Percentiles rank a stretch among this genome's conserved stretches.
These are phyloP conservation scores for Pristionchus japonicus DNA, from an alignment of 2,888 invertebrate genomes.

Conservation along the genomic window DNA sequence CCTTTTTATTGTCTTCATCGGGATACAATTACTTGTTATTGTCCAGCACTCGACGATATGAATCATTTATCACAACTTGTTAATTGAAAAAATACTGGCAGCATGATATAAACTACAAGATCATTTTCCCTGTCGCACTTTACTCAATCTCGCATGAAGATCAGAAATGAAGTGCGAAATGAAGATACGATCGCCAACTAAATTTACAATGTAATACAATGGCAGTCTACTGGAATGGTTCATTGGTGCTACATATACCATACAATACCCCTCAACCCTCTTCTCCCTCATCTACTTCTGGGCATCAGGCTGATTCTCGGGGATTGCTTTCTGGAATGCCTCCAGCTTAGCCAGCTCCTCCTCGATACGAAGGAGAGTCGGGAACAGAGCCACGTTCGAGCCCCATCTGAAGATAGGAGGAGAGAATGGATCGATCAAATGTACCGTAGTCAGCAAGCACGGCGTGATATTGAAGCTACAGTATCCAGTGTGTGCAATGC, in stretches of 20 bases:
- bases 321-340: conserved; percentile 91
- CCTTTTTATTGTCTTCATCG: not conserved
- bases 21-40: not conserved
- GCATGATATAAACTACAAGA: not conserved
- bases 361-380: conserved; percentile 89
- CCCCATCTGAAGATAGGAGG: conserved; percentile 83
- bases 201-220: not conserved
- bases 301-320: conserved; percentile 79
- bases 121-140: not conserved
- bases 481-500: not conserved
- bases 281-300: not conserved
- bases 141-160: not conserved
- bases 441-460: not conserved
- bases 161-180: not conserved
- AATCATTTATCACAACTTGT: not conserved
- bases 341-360: conserved; percentile 89
- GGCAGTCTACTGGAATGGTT: not conserved
- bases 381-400: conserved; percentile 90
- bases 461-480: not conserved
- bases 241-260: not conserved
- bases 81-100: not conserved
- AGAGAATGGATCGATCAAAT: not conserved
- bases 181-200: not conserved
- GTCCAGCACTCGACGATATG: not conserved
- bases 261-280: not conserved